phyloP scores from a whole-genome alignment of 2,797 vertebrate genomes.

The Acanthurus tractus region DNA sequence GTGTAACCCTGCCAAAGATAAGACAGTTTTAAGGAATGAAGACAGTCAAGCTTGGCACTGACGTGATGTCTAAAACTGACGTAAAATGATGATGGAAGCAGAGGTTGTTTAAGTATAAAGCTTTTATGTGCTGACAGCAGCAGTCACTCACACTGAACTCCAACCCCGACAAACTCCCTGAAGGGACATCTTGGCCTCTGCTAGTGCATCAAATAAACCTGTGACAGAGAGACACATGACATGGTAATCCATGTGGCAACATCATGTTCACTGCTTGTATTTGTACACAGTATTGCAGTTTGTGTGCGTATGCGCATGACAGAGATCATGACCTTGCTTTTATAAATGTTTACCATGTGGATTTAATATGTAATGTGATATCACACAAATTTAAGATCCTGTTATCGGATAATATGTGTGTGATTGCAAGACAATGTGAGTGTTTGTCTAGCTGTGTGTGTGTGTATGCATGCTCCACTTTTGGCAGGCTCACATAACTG shows the following conservation, averaged over 20 bases:
- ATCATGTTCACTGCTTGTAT: not conserved
- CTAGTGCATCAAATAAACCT: conserved; percentile 39
- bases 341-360: no score
- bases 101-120: not conserved
- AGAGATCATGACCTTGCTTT: no score
- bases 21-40: conserved; percentile 35
- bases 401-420: not conserved
- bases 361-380: no score
- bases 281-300: no score
- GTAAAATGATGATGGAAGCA: not conserved
- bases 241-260: conserved; percentile 33
- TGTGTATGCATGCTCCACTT: conserved; percentile 36
- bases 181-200: conserved; percentile 27
- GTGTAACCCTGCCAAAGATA: conserved; percentile 35
- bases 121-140: conserved; percentile 27
- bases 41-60: conserved; percentile 21
- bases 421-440: conserved; percentile 4
- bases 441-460: conserved; percentile 29
- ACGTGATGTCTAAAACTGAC: not conserved
- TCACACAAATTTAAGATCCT: no score
- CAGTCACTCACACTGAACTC: conserved; percentile 27
- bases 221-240: conserved; percentile 27
- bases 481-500: conserved; percentile 56
- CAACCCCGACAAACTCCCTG: conserved; percentile 19
- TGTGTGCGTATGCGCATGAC: no score